Evolutionary conservation across 2,797 vertebrate genomes (phyloP), one percentile per base, ranked within the genome.

Genomic region (Caiman crocodilus): DNA sequence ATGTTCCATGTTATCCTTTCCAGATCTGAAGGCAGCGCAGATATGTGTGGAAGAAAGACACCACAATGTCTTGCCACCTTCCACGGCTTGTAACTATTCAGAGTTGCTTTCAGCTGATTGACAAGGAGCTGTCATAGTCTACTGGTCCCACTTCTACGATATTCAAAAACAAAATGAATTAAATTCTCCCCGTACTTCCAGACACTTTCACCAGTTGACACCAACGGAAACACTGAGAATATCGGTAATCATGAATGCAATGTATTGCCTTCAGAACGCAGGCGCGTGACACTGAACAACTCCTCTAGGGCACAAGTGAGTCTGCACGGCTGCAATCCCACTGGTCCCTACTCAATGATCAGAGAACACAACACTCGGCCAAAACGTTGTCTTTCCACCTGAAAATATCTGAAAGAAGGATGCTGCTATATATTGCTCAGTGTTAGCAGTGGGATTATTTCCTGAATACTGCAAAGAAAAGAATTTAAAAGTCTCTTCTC

Each of bases 31-130:
- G 61, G 56, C 64, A 73, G 16, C 50, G 69, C 13, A 73, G 18
- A 14, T 57, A 20, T n/a, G 56, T 2, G 35, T 26, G 30, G 80
- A 92, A 78, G 12, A 82, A 28, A 76, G 23, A 58, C 32, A 6
- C 15, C 64, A 14, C 6, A 84, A 50, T 56, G 14, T 23, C 85
- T 61, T 81, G 81, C 4, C 87, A 60, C 21, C 76, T 69, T 10
- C 85, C 28, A 87, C 69, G 81, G 71, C 77, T 76, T 76, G 30
- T 86, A 80, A 88, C 26, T 76, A n/a, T 73, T 88, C 55, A 84
- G 42, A 21, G 61, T 80, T 84, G 61, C n/a, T n/a, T n/a, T n/a
- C n/a, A n/a, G 2, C 84, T 73, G 4, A 17, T 77, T 50, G 76
- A 71, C 2, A 61, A 23, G 21, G 20, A 82, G 82, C 81, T 79